Evolutionary conservation across 2,113 vertebrate species (phyloP).

Genomic region (Noctilio leporinus): DNA sequence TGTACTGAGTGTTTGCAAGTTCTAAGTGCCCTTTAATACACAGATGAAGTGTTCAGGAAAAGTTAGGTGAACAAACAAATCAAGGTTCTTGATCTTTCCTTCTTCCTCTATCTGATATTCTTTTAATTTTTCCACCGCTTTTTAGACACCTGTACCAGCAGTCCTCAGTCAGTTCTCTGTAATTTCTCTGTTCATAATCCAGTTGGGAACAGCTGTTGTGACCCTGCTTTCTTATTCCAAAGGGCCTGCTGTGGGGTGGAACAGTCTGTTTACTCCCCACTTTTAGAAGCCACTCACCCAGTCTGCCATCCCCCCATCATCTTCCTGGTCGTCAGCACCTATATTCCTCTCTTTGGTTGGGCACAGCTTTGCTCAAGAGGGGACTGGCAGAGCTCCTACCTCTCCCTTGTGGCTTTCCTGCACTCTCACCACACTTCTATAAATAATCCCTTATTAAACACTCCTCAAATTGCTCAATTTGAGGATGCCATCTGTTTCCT

Average conservation of each 20-base stretch:
- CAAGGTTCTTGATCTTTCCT: neutral
- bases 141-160: neutral
- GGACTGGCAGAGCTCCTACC: neutral
- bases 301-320: neutral
- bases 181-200: neutral
- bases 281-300: neutral
- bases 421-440: neutral
- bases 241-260: neutral
- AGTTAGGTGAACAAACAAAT: neutral
- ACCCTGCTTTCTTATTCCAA: neutral
- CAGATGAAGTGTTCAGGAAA: neutral
- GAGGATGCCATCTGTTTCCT: slow-evolving; percentile 22
- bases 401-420: neutral
- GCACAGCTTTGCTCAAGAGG: neutral
- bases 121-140: neutral
- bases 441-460: neutral
- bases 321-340: neutral
- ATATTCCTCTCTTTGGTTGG: neutral
- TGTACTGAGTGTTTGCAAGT: neutral
- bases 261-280: neutral
- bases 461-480: neutral
- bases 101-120: neutral
- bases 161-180: neutral
- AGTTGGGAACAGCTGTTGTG: neutral
- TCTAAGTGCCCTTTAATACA: neutral